Base-by-base conservation (phyloP, 1,140 invertebrate species). In the Uloborus diversus region DNA sequence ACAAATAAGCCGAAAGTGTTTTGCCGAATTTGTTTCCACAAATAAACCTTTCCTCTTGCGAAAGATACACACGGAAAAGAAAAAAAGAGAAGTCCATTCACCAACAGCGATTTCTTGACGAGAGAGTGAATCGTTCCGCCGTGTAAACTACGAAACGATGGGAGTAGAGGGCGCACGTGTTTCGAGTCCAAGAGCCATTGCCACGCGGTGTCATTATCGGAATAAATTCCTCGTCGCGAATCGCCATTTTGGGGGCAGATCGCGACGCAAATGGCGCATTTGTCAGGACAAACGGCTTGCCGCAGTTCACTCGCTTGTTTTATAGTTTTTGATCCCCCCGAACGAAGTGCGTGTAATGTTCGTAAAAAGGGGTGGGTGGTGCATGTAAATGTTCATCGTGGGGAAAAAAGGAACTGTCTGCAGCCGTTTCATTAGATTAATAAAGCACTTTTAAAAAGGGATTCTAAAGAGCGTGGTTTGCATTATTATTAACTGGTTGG, bases 231-330 rank as follows among this genome's bases (percentile, higher is more conserved):
- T 42, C 32, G 49, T 71, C 32, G 14, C 30, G 33, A 42, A 71
- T 71, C 69, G 32, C 69, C 69, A 71, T 71, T 71, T 71, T 59
- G 69, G 56, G 66, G 35, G 30, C 35, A 42, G 69, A 23, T 59
- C 53, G 69, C 53, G 69, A 61, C 69, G 33, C 69, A 71, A 71
- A 71, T 56, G 51, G 56, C 49, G 30, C 30, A 71, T 71, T 71
- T 71, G 69, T 71, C 69, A 71, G 53, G 42, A 20, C 28, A 71
- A 71, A 71, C 14, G 33, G 20, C 33, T 17, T 23, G 13, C 42
- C 32, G 53, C 37, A 14, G 53, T 33, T 56, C 53, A 7, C 20
- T 37, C 14, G 42, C 23, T 53, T 69, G 66, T 33, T 69, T 69
- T 69, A 69, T 69, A 30, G 30, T 23, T 49, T 49, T 28, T 51